A percentile compares a stretch with the other conserved stretches of the same genome.
Conservation (phyloP, 2,113 vertebrate genomes). For the Corythoichthys haematopterus region DNA sequence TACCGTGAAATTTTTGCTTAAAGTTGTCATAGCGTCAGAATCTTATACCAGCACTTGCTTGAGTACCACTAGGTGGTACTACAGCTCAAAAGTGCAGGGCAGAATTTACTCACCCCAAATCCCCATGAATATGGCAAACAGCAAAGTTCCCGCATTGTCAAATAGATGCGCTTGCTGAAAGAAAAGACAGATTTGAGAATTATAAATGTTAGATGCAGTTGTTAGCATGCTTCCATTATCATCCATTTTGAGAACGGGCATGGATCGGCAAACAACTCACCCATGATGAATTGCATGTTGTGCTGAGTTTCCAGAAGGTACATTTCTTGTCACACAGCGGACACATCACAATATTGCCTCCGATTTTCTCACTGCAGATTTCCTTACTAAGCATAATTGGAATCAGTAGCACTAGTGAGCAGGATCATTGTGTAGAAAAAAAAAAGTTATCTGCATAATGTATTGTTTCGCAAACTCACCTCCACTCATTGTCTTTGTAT, state of each 20-base stretch:
- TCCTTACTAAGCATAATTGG: conserved; percentile 74
- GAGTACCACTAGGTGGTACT: conserved; percentile 46
- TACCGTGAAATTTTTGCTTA: too few relatives aligned
- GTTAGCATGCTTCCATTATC: conserved; percentile 6
- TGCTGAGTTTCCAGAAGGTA: conserved; percentile 89
- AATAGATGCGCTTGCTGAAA: conserved; percentile 91
- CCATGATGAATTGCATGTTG: conserved; percentile 84
- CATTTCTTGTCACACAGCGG: conserved; percentile 89
- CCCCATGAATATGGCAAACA: conserved; percentile 98
- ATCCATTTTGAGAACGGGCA: conserved; percentile 3
- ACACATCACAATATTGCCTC: conserved; percentile 93
- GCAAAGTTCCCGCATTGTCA: conserved; percentile 93
- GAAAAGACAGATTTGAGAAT: conserved; percentile 23
- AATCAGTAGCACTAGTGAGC: neutral
- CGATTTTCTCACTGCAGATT: conserved; percentile 81
- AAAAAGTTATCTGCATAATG: neutral
- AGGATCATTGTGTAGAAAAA: neutral
- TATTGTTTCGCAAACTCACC: conserved; percentile 63
- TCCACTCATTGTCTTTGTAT: conserved; percentile 80
- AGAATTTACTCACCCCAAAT: conserved; percentile 89
- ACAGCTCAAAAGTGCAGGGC: conserved; percentile 16
- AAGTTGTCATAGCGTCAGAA: too few relatives aligned
- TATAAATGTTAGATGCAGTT: neutral
- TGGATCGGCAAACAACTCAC: conserved; percentile 57
- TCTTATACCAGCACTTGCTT: too few relatives aligned